phyloP scores from a whole-genome alignment of 2,113 vertebrate genomes.

The Actinemys pallida region DNA sequence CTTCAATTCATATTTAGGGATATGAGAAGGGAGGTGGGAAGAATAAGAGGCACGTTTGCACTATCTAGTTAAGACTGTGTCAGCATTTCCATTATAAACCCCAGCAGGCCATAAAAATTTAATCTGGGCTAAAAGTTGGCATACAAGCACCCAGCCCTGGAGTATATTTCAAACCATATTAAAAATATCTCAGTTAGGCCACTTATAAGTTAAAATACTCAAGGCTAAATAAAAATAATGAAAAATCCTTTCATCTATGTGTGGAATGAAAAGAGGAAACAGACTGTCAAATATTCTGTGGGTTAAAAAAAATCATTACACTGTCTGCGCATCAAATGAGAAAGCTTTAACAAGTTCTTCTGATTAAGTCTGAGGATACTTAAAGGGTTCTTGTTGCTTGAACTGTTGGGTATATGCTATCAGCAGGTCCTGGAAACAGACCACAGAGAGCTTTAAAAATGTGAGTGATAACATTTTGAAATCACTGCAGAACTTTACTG shows the following conservation, averaged over 20 bases:
- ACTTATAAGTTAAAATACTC: constrained; percentile 54
- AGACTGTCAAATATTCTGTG: constrained; percentile 39
- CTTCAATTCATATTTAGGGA: constrained; percentile 17
- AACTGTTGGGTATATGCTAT: constrained; percentile 27
- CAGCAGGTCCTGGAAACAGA: constrained; percentile 51
- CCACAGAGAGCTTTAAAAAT: constrained; percentile 61
- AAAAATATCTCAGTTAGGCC: constrained; percentile 29
- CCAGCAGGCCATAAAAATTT: constrained; percentile 48
- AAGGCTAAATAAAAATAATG: constrained; percentile 65
- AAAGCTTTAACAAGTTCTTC: constrained; percentile 38
- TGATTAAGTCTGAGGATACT: constrained; percentile 53
- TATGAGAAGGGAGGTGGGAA: neutral
- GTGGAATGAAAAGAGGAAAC: constrained; percentile 47
- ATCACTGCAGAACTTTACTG: constrained; percentile 67
- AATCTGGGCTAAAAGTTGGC: constrained; percentile 41
- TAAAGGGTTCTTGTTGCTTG: constrained; percentile 30
- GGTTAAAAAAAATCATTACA: constrained; percentile 51
- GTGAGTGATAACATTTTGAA: constrained; percentile 75
- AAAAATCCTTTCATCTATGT: constrained; percentile 60
- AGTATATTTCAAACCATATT: constrained; percentile 52
- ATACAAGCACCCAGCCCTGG: neutral
- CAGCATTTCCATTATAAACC: neutral
- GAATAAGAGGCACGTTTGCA: constrained; percentile 1
- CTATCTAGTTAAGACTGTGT: constrained; percentile 15
- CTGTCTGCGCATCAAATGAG: constrained; percentile 29